phyloP scores from a whole-genome alignment of 2,113 vertebrate species.

The western clawed frog (Xenopus tropicalis) region UCB_Xtro_10.0 CM004450.2:114098501-114099000 shows the following conservation, averaged over 20 bases:
- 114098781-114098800: constrained; percentile 23
- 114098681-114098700: neutral
- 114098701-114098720: constrained; percentile 4
- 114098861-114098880: constrained; percentile 2
- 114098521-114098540: too few species aligned
- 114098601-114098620: neutral
- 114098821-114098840: constrained; percentile 32
- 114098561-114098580: too few species aligned
- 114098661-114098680: neutral
- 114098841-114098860: constrained; percentile 20
- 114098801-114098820: constrained; percentile 28
- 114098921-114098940: constrained; percentile 18
- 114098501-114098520: too few species aligned
- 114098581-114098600: constrained; percentile 1
- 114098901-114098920: neutral
- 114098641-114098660: neutral
- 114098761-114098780: constrained; percentile 19
- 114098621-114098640: constrained; percentile 5
- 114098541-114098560: too few species aligned
- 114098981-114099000: constrained; percentile 16
- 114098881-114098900: constrained; percentile 1
- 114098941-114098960: constrained; percentile 24
- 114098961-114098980: constrained; percentile 18
- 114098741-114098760: constrained; percentile 37
- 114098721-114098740: constrained; percentile 31